Conservation (phyloP, 2,888 invertebrate genomes). For the Metellina segmentata region DNA sequence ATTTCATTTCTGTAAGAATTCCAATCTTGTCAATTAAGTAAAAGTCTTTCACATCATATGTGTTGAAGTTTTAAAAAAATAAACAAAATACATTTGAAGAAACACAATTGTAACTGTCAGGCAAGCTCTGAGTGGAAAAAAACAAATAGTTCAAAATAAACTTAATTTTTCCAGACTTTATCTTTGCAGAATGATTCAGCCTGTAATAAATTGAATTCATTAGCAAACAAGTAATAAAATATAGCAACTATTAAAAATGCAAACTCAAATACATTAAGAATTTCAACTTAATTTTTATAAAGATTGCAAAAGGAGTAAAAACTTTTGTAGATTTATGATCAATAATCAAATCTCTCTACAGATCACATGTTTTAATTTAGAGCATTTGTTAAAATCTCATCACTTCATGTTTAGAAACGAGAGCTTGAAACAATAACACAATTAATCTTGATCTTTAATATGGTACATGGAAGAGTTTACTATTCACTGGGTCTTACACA, state of each 20-base stretch:
- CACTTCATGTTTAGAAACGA: too few relatives aligned
- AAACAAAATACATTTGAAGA: too few relatives aligned
- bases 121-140: not conserved
- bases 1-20: too few relatives aligned
- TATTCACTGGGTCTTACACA: too few relatives aligned
- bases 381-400: too few relatives aligned
- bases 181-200: slow-evolving; percentile 58
- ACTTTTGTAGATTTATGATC: not conserved
- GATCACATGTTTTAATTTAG: not conserved
- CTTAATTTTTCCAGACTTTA: slow-evolving; percentile 78
- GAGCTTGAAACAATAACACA: too few relatives aligned
- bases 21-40: too few relatives aligned
- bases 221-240: not conserved
- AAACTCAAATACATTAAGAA: not conserved
- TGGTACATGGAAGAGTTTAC: too few relatives aligned
- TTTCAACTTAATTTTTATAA: not conserved
- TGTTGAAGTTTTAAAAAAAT: too few relatives aligned
- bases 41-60: too few relatives aligned
- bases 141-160: not conserved
- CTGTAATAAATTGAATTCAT: slow-evolving; percentile 2
- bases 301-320: not conserved
- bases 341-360: not conserved
- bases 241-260: not conserved
- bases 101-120: not conserved
- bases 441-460: too few relatives aligned